A percentile compares a stretch with the other conserved stretches of the same genome.
phyloP scores from a whole-genome alignment of 2,113 vertebrate species.

The Motacilla alba region DNA sequence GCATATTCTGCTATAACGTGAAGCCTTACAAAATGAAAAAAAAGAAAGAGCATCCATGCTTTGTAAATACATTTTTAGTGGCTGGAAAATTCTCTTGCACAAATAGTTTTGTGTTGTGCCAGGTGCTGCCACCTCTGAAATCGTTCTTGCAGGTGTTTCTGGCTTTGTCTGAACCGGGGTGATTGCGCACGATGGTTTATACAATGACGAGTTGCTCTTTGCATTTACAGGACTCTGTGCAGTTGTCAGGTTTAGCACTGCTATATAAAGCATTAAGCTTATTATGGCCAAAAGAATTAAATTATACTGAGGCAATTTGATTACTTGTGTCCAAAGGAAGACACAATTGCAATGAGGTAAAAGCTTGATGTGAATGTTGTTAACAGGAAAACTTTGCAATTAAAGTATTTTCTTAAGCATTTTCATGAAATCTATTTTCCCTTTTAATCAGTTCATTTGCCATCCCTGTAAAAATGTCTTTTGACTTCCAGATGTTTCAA shows the following conservation, averaged over 20 bases:
- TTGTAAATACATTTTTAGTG: background rate
- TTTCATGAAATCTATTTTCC: background rate
- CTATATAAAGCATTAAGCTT: constrained; percentile 53
- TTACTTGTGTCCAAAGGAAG: constrained; percentile 12
- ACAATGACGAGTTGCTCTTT: background rate
- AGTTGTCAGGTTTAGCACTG: constrained; percentile 6
- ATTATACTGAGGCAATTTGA: constrained; percentile 37
- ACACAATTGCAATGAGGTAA: background rate
- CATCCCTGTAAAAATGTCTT: background rate
- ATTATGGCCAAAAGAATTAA: background rate
- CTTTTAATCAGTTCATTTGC: background rate
- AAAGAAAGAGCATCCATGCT: background rate
- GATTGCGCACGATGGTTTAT: background rate
- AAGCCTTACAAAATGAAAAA: background rate
- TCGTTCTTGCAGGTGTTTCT: background rate
- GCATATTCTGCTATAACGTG: no score
- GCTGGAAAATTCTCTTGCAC: background rate
- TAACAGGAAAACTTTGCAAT: background rate
- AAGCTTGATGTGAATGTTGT: background rate
- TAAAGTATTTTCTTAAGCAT: background rate
- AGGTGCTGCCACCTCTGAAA: background rate
- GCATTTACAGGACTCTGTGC: background rate
- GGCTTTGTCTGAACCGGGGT: background rate
- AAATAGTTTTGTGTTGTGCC: background rate
- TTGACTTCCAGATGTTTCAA: background rate